These are phyloP conservation scores for Coptodon rendalli DNA, from an alignment of 2,113 vertebrate species.

Conservation along the genomic window DNA sequence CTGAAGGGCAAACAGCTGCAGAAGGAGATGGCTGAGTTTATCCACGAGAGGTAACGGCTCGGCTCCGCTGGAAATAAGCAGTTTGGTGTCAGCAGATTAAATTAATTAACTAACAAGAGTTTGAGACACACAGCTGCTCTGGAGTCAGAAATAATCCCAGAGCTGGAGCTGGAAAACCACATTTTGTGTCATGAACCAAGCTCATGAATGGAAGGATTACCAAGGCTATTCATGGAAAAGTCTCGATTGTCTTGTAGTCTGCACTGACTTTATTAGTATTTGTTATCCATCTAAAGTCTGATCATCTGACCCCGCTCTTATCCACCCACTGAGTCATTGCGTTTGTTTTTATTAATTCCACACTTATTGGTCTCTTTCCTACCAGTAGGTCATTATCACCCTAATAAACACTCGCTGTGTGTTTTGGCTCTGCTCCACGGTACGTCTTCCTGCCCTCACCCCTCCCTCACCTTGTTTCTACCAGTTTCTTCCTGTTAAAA, in stretches of 20 bases:
- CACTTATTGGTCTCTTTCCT: not conserved
- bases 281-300: not conserved
- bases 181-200: not conserved
- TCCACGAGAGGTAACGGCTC: conserved; percentile 87
- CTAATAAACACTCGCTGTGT: not conserved
- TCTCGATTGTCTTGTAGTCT: not conserved
- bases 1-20: conserved; percentile 98
- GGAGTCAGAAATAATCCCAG: not conserved
- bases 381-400: not conserved
- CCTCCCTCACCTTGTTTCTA: not conserved
- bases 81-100: not conserved
- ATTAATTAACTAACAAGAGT: not conserved
- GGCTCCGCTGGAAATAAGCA: not conserved
- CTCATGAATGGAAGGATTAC: not conserved
- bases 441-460: not conserved
- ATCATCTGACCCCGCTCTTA: not conserved
- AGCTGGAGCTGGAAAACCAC: not conserved
- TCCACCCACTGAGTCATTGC: not conserved
- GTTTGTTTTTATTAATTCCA: not conserved
- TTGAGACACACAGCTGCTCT: not conserved
- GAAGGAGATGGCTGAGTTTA: conserved; percentile 96
- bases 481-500: not conserved
- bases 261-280: not conserved
- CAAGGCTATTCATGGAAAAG: not conserved
- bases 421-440: not conserved